phyloP scores from a whole-genome alignment of 2,113 vertebrate genomes.

The Madoqua kirkii region DNA sequence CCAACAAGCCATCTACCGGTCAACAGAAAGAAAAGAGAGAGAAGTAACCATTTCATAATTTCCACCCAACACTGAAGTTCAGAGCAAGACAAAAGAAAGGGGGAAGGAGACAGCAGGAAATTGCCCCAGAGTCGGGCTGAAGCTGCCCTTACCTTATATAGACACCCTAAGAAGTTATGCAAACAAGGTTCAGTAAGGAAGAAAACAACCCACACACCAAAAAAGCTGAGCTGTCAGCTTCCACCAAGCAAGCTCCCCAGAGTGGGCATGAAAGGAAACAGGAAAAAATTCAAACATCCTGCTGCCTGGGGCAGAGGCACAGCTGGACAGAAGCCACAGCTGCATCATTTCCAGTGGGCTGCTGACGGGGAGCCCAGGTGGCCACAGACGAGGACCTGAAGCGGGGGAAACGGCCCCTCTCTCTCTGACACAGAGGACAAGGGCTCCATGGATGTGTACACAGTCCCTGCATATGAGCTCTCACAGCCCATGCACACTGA shows the following conservation, averaged over 20 bases:
- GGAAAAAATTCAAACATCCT: not conserved
- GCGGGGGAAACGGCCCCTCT: no score
- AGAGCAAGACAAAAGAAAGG: not conserved
- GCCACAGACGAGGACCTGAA: not conserved
- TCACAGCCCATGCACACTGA: rapidly evolving
- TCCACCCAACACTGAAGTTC: not conserved
- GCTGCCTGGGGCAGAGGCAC: not conserved
- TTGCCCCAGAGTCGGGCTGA: not conserved
- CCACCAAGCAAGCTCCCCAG: not conserved
- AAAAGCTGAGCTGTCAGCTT: conserved; percentile 34
- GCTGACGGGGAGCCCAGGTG: not conserved
- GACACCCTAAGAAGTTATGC: conserved; percentile 24
- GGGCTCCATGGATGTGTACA: rapidly evolving
- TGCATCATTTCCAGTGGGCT: not conserved
- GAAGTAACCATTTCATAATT: not conserved
- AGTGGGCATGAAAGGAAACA: not conserved
- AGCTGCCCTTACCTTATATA: not conserved
- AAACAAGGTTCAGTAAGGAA: conserved; percentile 22
- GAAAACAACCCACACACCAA: conserved; percentile 2
- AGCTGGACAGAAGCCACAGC: not conserved
- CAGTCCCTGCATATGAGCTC: rapidly evolving
- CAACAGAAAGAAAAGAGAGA: not conserved
- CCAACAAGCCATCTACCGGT: not conserved
- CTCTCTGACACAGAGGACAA: not conserved
- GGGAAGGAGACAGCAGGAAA: not conserved